Conservation (phyloP, 2,797 vertebrate genomes). For the Cossypha niveicapilla region DNA sequence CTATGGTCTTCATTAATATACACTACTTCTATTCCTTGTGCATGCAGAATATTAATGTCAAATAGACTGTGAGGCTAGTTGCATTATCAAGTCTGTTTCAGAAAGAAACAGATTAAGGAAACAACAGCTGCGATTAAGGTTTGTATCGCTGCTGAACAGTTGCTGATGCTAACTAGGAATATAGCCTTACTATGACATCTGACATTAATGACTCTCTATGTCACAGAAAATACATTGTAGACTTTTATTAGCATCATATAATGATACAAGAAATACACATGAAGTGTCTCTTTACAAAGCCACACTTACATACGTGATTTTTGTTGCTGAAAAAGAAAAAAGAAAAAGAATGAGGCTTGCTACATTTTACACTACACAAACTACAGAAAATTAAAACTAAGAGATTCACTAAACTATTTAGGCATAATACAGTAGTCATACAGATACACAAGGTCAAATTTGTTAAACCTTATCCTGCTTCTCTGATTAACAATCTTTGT, state of each 20-base stretch:
- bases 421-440: background rate
- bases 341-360: background rate
- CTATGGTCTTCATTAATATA: background rate
- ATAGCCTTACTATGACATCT: background rate
- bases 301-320: background rate
- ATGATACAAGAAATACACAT: background rate
- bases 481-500: background rate
- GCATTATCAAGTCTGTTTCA: background rate
- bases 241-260: background rate
- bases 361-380: background rate
- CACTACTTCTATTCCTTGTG: background rate
- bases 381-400: background rate
- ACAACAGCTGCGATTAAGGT: background rate
- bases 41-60: background rate
- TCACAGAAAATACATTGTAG: background rate
- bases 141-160: background rate
- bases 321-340: background rate
- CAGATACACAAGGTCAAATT: background rate
- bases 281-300: background rate
- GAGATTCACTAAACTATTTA: background rate
- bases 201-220: background rate
- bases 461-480: background rate
- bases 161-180: background rate
- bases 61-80: background rate
- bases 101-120: background rate